Evolutionary conservation across 2,888 invertebrate species (phyloP).

Genomic region (Drosophila prolongata): DNA sequence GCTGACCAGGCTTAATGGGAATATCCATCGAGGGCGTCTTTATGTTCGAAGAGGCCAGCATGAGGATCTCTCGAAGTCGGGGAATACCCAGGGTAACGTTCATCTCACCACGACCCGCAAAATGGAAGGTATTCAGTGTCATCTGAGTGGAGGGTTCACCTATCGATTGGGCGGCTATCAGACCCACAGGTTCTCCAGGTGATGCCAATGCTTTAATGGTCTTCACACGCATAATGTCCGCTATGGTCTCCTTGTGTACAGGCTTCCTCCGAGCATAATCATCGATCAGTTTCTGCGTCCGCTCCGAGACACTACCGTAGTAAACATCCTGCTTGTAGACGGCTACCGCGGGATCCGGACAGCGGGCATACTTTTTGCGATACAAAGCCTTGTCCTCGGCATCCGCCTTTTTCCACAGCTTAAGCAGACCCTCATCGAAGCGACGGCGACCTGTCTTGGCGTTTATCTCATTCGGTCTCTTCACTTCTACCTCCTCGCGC

Average conservation of each 20-base stretch:
- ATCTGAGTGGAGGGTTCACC: conserved; percentile 99
- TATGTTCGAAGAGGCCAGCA: conserved; percentile 96
- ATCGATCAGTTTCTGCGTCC: conserved; percentile 88
- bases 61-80: conserved; percentile 96
- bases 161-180: conserved; percentile 98
- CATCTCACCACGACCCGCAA: conserved; percentile 99
- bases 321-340: conserved; percentile 89
- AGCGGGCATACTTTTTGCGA: conserved; percentile 84
- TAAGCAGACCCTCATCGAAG: conserved; percentile 87
- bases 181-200: conserved; percentile 96
- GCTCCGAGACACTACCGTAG: conserved; percentile 94
- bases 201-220: conserved; percentile 90
- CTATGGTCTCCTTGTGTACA: conserved; percentile 85
- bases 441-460: conserved; percentile 87
- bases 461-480: conserved; percentile 84
- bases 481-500: conserved; percentile 85
- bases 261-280: conserved; percentile 86
- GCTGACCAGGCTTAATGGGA: conserved; percentile 88
- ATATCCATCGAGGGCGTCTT: conserved; percentile 99
- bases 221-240: conserved; percentile 91
- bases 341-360: conserved; percentile 91
- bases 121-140: conserved; percentile 99
- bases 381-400: conserved; percentile 86
- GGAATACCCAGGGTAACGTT: conserved; percentile 99
- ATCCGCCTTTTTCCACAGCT: conserved; percentile 88